phyloP scores from a whole-genome alignment of 2,888 invertebrate species.

The Pogonocherus hispidulus region DNA sequence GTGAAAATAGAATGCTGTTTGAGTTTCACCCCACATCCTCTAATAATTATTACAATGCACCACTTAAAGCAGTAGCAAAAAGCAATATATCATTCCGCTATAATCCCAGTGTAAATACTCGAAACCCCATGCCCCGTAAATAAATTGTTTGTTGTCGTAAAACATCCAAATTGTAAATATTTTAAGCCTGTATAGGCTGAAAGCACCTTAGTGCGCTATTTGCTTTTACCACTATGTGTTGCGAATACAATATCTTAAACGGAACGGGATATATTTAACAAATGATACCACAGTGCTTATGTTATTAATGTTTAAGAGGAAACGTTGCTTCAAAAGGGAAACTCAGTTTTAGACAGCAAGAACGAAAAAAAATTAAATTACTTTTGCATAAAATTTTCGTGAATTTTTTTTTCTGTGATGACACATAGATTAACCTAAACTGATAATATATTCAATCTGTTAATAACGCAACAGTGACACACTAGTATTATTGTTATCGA shows the following conservation, averaged over 20 bases:
- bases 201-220: conserved; percentile 10
- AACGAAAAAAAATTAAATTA: background rate
- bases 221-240: conserved; percentile 11
- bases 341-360: background rate
- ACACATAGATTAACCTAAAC: too few relatives aligned
- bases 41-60: conserved; percentile 29
- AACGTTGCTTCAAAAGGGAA: background rate
- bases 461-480: too few relatives aligned
- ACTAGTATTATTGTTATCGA: too few relatives aligned
- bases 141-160: conserved; percentile 26
- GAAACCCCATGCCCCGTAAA: conserved; percentile 11
- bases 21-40: background rate
- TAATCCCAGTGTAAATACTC: conserved; percentile 21
- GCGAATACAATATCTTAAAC: background rate
- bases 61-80: conserved; percentile 24
- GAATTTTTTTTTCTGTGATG: too few relatives aligned
- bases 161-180: conserved; percentile 29
- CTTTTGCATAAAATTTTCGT: too few relatives aligned
- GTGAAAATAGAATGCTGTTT: conserved; percentile 13
- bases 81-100: conserved; percentile 25
- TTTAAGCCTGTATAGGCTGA: conserved; percentile 11
- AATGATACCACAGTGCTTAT: background rate
- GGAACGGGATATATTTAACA: background rate
- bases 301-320: background rate
- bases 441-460: too few relatives aligned